Percentiles rank a stretch among this genome's conserved stretches.
phyloP scores from a whole-genome alignment of 2,113 vertebrate genomes.

The rat (Rattus norvegicus) region DNA sequence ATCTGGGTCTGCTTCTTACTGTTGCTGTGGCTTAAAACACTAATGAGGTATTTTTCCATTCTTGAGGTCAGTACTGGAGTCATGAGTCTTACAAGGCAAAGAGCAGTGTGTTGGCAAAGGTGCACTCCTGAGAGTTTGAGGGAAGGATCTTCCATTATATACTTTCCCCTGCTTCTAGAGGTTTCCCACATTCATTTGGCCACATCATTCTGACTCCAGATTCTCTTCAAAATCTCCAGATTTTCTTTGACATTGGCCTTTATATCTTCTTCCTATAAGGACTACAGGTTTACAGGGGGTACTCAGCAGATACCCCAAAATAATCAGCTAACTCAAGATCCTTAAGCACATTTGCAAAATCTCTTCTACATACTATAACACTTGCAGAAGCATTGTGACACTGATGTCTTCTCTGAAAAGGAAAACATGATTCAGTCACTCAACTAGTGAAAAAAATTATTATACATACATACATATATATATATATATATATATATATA shows the following conservation, averaged over 20 bases:
- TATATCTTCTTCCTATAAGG: background rate
- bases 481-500: background rate
- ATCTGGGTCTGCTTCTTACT: background rate
- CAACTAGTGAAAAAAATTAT: background rate
- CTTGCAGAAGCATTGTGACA: background rate
- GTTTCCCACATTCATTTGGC: background rate
- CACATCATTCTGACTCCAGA: background rate
- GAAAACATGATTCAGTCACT: background rate
- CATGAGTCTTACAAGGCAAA: background rate
- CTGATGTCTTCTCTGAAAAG: background rate
- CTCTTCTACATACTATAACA: background rate
- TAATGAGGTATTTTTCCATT: background rate
- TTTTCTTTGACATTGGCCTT: background rate
- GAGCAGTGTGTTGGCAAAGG: background rate
- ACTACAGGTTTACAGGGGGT: background rate
- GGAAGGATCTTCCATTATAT: background rate
- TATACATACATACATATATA: no score
- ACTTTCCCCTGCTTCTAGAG: background rate
- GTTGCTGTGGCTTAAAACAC: slow-evolving; percentile 8
- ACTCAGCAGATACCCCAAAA: background rate
- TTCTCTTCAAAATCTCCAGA: background rate
- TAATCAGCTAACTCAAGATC: background rate
- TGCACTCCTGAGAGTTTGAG: background rate
- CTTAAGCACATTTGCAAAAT: background rate
- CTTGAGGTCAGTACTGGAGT: background rate